Evolutionary conservation across 2,113 vertebrate species (phyloP).

Genomic region (Leucopternis melanops): DNA sequence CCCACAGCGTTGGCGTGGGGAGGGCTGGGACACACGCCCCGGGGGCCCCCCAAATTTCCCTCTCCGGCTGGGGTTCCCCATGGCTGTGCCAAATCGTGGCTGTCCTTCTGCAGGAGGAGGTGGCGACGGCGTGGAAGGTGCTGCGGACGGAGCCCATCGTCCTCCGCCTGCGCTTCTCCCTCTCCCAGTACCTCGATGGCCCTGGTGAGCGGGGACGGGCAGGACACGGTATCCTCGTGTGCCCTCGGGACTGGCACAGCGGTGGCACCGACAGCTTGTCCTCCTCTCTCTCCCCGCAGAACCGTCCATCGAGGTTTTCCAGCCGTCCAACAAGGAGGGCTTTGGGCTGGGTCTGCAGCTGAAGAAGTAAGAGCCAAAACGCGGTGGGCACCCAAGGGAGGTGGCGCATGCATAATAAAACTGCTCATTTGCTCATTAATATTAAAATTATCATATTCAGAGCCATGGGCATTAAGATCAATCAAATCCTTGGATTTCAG

Average conservation of each 20-base stretch:
- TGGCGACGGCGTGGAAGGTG: constrained; percentile 98
- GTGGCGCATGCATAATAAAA: too few species aligned
- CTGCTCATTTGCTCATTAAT: too few species aligned
- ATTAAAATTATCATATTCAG: too few species aligned
- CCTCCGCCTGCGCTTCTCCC: constrained; percentile 93
- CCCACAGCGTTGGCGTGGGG: rapidly evolving
- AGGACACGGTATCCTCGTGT: rapidly evolving
- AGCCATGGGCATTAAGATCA: too few species aligned
- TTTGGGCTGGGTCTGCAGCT: constrained; percentile 95
- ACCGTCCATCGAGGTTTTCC: constrained; percentile 96
- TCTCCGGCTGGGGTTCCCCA: rapidly evolving
- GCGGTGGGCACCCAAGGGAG: neutral
- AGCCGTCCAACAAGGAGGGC: constrained; percentile 96
- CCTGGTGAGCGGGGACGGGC: constrained; percentile 79
- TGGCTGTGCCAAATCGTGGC: rapidly evolving
- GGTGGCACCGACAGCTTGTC: rapidly evolving
- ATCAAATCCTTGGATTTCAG: too few species aligned
- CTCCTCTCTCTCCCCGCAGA: constrained; percentile 69
- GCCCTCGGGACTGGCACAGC: rapidly evolving
- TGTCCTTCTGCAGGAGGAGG: constrained; percentile 85
- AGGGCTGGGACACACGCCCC: rapidly evolving
- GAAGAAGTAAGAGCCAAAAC: constrained; percentile 84
- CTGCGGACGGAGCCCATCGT: constrained; percentile 95
- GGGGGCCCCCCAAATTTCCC: neutral
- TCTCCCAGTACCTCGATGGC: constrained; percentile 98